These are phyloP conservation scores for Nasonia longicornis DNA, from an alignment of 1,140 invertebrate genomes.

Conservation along the genomic window DNA sequence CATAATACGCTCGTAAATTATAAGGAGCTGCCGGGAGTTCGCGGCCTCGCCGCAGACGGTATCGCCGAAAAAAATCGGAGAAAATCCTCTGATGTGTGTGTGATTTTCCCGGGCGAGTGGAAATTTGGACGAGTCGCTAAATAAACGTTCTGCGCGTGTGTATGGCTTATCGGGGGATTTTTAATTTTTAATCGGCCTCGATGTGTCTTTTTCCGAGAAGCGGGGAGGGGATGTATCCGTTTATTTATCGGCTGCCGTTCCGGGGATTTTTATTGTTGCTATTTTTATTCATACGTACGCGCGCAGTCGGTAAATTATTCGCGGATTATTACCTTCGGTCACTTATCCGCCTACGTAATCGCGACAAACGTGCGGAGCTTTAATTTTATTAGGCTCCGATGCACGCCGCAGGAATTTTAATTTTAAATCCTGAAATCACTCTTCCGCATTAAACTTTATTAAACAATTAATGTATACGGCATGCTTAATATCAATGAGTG, in stretches of 20 bases:
- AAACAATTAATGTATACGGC: not conserved
- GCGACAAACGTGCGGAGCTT: not conserved
- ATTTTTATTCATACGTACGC: not conserved
- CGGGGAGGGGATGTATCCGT: not conserved
- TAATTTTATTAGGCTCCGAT: not conserved
- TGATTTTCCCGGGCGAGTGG: slow-evolving; percentile 15
- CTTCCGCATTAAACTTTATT: not conserved
- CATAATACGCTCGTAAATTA: slow-evolving; percentile 55
- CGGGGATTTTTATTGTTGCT: not conserved
- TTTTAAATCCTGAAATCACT: not conserved
- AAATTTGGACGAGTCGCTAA: slow-evolving; percentile 8
- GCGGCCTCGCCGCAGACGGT: slow-evolving; percentile 33
- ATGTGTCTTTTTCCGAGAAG: slow-evolving; percentile 24
- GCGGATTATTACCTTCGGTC: not conserved
- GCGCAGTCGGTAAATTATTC: too few species aligned
- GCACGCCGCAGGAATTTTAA: not conserved
- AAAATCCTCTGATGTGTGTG: slow-evolving; percentile 47
- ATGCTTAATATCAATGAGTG: not conserved
- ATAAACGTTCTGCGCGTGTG: not conserved
- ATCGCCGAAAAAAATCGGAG: slow-evolving; percentile 48
- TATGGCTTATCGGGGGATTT: slow-evolving; percentile 20
- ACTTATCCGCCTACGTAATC: not conserved
- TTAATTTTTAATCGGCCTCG: slow-evolving; percentile 24
- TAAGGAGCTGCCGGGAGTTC: slow-evolving; percentile 10
- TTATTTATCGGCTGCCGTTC: slow-evolving; percentile 26